Percentiles rank a stretch among this genome's conserved stretches.
phyloP scores from a whole-genome alignment of 1,140 invertebrate species.

The Hermetia illucens region DNA sequence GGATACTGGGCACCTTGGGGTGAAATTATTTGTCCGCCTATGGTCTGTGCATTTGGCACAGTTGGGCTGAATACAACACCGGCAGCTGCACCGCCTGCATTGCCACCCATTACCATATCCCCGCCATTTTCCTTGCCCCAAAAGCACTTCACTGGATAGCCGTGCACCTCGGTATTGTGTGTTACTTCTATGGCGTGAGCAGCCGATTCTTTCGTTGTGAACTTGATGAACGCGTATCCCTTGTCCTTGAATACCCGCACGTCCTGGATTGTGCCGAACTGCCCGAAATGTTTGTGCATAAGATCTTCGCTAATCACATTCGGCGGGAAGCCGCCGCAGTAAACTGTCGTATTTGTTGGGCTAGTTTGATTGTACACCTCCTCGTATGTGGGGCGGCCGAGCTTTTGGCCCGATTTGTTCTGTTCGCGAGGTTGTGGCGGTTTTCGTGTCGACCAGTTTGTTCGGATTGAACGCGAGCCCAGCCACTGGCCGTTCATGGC shows the following conservation, averaged over 20 bases:
- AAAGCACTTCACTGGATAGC: constrained; percentile 94
- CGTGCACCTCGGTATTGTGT: constrained; percentile 93
- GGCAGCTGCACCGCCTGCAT: constrained; percentile 19
- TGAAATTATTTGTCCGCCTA: constrained; percentile 8
- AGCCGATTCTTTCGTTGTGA: constrained; percentile 92
- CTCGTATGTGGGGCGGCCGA: constrained; percentile 47
- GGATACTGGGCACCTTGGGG: constrained; percentile 41
- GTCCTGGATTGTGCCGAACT: constrained; percentile 91
- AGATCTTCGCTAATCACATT: constrained; percentile 89
- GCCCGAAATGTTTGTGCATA: constrained; percentile 88
- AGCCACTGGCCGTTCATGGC: constrained; percentile 99
- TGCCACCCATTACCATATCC: constrained; percentile 10
- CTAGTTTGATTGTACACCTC: constrained; percentile 93
- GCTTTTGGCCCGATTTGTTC: constrained; percentile 36
- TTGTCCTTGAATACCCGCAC: constrained; percentile 98
- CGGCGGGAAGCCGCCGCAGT: constrained; percentile 90
- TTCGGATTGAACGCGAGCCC: constrained; percentile 92
- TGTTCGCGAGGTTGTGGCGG: constrained; percentile 54
- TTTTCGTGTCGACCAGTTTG: constrained; percentile 98
- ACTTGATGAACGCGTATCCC: constrained; percentile 98
- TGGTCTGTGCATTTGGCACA: no score
- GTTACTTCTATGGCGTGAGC: constrained; percentile 93
- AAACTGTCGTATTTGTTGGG: constrained; percentile 97
- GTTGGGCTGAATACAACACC: constrained; percentile 16
- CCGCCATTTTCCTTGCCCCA: constrained; percentile 85